A percentile compares a stretch with the other conserved stretches of the same genome.
Conservation (phyloP, 2,888 invertebrate genomes). For the Drosophila emarginata region DNA sequence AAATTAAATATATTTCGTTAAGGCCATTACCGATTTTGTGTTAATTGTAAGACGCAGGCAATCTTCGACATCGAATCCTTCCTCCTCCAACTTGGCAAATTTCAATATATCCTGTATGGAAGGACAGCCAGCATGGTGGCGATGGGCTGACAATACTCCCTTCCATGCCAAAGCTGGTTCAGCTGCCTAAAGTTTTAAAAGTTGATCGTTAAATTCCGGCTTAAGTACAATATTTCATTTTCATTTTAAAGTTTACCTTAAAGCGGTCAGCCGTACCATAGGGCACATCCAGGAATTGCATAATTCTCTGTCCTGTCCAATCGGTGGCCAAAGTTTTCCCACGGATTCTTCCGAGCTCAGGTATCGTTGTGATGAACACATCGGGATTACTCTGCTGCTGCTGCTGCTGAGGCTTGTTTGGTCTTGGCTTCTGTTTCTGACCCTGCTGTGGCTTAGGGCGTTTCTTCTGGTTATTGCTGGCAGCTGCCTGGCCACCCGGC, state of each 20-base stretch:
- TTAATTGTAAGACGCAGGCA: conserved; percentile 77
- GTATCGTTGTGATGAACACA: conserved; percentile 61
- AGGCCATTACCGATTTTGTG: conserved; percentile 75
- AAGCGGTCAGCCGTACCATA: conserved; percentile 79
- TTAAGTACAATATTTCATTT: not conserved
- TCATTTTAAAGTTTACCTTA: conserved; percentile 57
- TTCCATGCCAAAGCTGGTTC: conserved; percentile 72
- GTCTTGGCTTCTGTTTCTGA: conserved; percentile 32
- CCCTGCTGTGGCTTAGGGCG: conserved; percentile 32
- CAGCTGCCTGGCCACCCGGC: not conserved
- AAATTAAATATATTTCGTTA: too few relatives aligned
- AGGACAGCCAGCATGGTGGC: conserved; percentile 76
- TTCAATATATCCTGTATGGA: conserved; percentile 69
- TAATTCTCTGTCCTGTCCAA: conserved; percentile 74
- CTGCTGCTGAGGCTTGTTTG: conserved; percentile 11
- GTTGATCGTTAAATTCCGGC: conserved; percentile 17
- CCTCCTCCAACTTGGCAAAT: conserved; percentile 57
- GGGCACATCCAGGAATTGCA: conserved; percentile 80
- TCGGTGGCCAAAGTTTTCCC: conserved; percentile 70
- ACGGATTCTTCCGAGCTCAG: conserved; percentile 72
- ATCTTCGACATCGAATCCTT: conserved; percentile 76
- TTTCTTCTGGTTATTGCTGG: conserved; percentile 10
- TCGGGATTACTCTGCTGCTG: conserved; percentile 27
- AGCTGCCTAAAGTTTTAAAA: conserved; percentile 61
- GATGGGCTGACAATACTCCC: conserved; percentile 67